Conservation (phyloP, 1,140 invertebrate genomes). For the Hermatobates lingyangjiaoensis region DNA sequence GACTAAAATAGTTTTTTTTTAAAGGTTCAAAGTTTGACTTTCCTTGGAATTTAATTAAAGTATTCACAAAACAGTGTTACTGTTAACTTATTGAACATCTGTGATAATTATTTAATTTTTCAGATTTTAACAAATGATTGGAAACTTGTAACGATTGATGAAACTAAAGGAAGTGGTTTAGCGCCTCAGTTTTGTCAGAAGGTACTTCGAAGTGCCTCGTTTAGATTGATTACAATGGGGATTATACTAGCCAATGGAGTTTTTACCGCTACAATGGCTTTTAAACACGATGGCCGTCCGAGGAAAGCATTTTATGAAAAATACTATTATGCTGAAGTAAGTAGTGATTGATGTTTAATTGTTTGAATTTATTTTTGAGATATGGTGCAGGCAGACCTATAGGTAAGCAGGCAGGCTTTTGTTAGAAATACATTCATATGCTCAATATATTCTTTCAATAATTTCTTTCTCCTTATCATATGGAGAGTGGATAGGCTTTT, state of each 20-base stretch:
- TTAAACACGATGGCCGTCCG: slow-evolving; percentile 75
- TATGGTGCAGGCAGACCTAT: too few relatives aligned
- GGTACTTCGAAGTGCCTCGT: slow-evolving; percentile 77
- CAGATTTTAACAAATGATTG: slow-evolving; percentile 81
- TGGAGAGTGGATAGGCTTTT: too few relatives aligned
- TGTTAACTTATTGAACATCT: not conserved
- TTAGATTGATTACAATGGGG: slow-evolving; percentile 81
- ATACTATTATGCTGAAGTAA: slow-evolving; percentile 87
- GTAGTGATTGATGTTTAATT: too few relatives aligned
- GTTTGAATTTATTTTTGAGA: too few relatives aligned
- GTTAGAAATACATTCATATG: too few relatives aligned
- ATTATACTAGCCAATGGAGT: slow-evolving; percentile 89
- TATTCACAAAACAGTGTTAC: too few relatives aligned
- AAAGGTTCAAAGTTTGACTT: too few relatives aligned
- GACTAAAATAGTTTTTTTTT: too few relatives aligned
- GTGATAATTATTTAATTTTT: slow-evolving; percentile 13
- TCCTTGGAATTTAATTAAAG: too few relatives aligned
- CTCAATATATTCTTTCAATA: too few relatives aligned
- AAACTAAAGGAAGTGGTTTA: slow-evolving; percentile 77
- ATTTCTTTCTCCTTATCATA: too few relatives aligned
- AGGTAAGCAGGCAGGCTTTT: too few relatives aligned
- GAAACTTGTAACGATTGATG: slow-evolving; percentile 86
- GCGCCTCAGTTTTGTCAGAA: slow-evolving; percentile 74
- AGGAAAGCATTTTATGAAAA: slow-evolving; percentile 64
- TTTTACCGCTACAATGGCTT: slow-evolving; percentile 88